A percentile compares a stretch with the other conserved stretches of the same genome.
Evolutionary conservation across 2,888 invertebrate genomes (phyloP).

Genomic region (Aphelenchoides bicaudatus): DNA sequence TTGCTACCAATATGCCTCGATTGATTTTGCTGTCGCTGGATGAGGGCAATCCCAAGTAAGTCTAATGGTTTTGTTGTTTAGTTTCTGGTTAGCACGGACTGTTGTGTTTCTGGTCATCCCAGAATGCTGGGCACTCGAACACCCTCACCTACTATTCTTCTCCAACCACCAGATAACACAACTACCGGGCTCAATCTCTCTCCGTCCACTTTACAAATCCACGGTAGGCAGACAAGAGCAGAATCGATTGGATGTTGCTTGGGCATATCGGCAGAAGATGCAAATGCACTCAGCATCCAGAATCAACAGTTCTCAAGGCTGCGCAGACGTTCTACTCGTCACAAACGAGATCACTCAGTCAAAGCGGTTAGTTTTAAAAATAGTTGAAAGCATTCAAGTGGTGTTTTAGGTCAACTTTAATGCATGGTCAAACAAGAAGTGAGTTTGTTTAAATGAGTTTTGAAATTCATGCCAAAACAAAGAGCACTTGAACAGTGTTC

Average conservation of each 20-base stretch:
- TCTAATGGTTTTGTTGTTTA: too few species aligned
- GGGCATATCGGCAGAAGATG: constrained; percentile 23
- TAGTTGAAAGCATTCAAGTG: too few species aligned
- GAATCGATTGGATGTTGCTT: constrained; percentile 28
- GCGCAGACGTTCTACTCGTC: constrained; percentile 30
- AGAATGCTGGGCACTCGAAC: too few species aligned
- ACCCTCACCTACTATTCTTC: too few species aligned
- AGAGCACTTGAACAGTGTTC: not conserved
- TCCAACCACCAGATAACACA: too few species aligned
- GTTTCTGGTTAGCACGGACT: too few species aligned
- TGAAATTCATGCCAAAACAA: not conserved
- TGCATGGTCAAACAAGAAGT: constrained; percentile 37
- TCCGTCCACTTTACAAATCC: constrained; percentile 2
- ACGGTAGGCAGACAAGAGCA: constrained; percentile 26
- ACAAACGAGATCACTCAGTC: constrained; percentile 22
- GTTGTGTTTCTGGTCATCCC: too few species aligned
- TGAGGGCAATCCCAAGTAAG: too few species aligned
- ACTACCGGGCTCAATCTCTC: too few species aligned
- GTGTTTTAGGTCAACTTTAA: constrained; percentile 36
- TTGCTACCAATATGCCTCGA: too few species aligned
- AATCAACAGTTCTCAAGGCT: constrained; percentile 20
- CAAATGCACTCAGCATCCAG: constrained; percentile 16
- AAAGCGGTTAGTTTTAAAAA: too few species aligned
- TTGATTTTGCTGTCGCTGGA: too few species aligned
- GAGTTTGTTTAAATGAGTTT: constrained; percentile 8